Base-by-base conservation (phyloP, 2,888 invertebrate genomes). In the Marasmarcha lunaedactyla region DNA sequence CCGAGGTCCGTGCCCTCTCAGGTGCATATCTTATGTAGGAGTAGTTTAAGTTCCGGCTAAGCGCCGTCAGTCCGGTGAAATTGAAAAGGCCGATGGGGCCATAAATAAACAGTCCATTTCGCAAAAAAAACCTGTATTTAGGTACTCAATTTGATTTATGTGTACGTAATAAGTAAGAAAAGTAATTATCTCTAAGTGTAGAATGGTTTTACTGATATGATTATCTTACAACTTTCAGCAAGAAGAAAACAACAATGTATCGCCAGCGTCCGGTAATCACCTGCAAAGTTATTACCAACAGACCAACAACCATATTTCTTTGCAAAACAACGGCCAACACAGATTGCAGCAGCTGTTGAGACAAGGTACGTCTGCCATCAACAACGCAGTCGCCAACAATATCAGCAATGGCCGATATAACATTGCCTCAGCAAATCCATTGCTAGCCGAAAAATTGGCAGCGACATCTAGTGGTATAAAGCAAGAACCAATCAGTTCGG, bases 341-440 rank as follows among this genome's bases (percentile, higher is more conserved):
- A 66, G 81, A 41, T 53, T 84, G 36, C 84, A 84, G 42, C 84
- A 81, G 46, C 52, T 83, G 46, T 57, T 81, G 45, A 54, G 78
- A 43, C 73, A 85, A 42, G 69, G 86, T 60, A 71, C 85, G 50
- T 64, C 71, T 63, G 68, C 86, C 55, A 65, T 83, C 67, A 70
- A 79, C 64, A 74, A 72, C 52, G 71, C 65, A 44, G 71, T 79
- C 41, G 61, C 68, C n/a, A 77, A 68, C 45, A 78, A 69, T 36
- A 85, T 81, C 46, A 84, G 84, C 56, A 84, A 86, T 57, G 87
- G 87, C 53, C 78, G 90, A 63, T 91, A 89, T 65, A 92, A 92
- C 51, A 93, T 94, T 48, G 92, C 92, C 15, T 93, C 94, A 9
- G 91, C 93, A 36, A 95, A 95, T 73, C 95, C 95, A 11, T 73